Evolutionary conservation across 2,888 invertebrate species (phyloP).

Genomic region (Epinotia brunnichana): DNA sequence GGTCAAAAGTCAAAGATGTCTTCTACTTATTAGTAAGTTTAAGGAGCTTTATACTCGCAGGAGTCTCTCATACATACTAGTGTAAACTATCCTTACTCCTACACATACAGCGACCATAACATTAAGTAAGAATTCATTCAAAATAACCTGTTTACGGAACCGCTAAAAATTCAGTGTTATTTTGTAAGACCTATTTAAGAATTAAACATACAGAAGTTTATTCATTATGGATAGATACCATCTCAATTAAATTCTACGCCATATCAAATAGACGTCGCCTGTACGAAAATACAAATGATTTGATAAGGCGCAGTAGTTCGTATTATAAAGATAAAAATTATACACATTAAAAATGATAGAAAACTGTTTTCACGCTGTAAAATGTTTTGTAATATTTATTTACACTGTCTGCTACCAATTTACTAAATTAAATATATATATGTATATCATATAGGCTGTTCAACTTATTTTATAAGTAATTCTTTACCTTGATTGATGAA

Average conservation of each 20-base stretch:
- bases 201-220: slow-evolving; percentile 20
- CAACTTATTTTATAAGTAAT: neutral
- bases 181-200: slow-evolving; percentile 1
- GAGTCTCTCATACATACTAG: slow-evolving; percentile 9
- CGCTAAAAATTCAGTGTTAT: neutral
- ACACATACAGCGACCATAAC: slow-evolving; percentile 33
- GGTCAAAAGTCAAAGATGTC: neutral
- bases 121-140: slow-evolving; percentile 1
- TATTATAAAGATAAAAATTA: neutral
- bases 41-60: neutral
- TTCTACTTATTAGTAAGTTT: neutral
- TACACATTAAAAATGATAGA: too few species aligned
- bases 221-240: too few species aligned
- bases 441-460: neutral
- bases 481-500: neutral
- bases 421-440: neutral
- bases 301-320: too few species aligned
- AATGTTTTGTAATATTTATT: neutral
- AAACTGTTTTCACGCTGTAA: slow-evolving; percentile 3
- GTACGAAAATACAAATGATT: too few species aligned
- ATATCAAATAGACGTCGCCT: too few species aligned
- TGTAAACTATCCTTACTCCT: slow-evolving; percentile 31
- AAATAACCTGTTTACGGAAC: slow-evolving; percentile 2
- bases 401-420: neutral
- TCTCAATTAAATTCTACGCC: too few species aligned